A percentile compares a stretch with the other conserved stretches of the same genome.
Conservation (phyloP, 2,113 vertebrate genomes). For the Mirza zaza region DNA sequence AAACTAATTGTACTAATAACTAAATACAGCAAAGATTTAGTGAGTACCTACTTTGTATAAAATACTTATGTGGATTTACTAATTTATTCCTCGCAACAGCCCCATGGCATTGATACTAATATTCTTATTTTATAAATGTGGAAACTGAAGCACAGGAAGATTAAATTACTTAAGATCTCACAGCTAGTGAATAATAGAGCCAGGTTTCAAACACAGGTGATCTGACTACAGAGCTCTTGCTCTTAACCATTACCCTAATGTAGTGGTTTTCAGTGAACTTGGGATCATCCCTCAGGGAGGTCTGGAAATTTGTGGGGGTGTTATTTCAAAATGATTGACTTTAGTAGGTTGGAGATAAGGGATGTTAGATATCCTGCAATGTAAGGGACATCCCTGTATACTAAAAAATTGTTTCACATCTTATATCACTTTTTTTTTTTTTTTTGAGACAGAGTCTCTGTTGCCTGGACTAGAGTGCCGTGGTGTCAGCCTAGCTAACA, state of each 20-base stretch:
- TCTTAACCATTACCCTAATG: neutral
- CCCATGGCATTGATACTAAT: neutral
- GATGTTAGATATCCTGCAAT: neutral
- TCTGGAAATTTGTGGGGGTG: neutral
- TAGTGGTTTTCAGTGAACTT: neutral
- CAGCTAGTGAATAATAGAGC: neutral
- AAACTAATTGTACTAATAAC: neutral
- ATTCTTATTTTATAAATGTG: conserved; percentile 9
- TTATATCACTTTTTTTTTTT: neutral
- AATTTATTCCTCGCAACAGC: neutral
- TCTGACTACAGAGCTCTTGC: neutral
- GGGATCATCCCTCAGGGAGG: neutral
- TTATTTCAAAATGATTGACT: neutral
- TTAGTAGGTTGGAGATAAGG: neutral
- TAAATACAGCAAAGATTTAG: neutral
- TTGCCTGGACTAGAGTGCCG: no score
- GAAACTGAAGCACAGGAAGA: neutral
- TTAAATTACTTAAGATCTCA: neutral
- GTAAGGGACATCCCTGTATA: neutral
- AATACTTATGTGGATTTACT: neutral
- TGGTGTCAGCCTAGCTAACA: no score
- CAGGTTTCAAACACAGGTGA: neutral
- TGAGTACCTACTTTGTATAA: neutral
- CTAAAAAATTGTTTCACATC: neutral
- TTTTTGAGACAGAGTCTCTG: no score